Evolutionary conservation across 2,888 invertebrate genomes (phyloP).

Genomic region (Stenotaenia linearis): DNA sequence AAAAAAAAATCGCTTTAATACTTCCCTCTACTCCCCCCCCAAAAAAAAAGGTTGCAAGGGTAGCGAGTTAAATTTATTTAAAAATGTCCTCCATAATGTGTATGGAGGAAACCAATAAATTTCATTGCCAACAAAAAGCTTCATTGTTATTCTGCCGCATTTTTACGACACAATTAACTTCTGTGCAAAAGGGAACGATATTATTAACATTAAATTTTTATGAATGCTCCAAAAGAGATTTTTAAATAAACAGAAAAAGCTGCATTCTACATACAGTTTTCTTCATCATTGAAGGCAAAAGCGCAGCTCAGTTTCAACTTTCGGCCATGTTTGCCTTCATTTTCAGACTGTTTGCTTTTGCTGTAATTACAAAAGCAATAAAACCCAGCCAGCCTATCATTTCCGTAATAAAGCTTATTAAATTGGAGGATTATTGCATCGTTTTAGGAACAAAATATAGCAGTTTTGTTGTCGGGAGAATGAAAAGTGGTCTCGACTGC

Average conservation of each 20-base stretch:
- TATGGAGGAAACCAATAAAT: background rate
- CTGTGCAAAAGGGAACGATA: slow-evolving; percentile 8
- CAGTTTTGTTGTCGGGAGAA: slow-evolving; percentile 6
- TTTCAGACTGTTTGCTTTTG: slow-evolving; percentile 26
- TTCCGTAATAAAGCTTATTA: slow-evolving; percentile 26
- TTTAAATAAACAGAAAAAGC: slow-evolving; percentile 4
- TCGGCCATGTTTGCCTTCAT: slow-evolving; percentile 14
- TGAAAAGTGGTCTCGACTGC: background rate
- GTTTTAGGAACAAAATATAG: background rate
- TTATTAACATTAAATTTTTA: slow-evolving; percentile 23
- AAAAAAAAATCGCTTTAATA: background rate
- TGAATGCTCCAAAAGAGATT: background rate
- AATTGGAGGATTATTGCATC: slow-evolving; percentile 24
- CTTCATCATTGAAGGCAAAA: background rate
- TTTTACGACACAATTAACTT: slow-evolving; percentile 24
- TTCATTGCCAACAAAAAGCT: slow-evolving; percentile 22
- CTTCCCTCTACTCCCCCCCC: background rate
- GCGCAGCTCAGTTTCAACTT: background rate
- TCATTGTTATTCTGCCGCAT: slow-evolving; percentile 20
- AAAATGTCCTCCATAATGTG: background rate
- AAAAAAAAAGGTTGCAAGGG: background rate
- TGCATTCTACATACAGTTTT: background rate
- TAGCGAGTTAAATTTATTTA: background rate
- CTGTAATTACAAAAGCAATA: slow-evolving; percentile 21
- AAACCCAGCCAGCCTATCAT: slow-evolving; percentile 2